Percentiles rank a stretch among this genome's conserved stretches.
Conservation (phyloP, 2,113 vertebrate species). For the Anolis sagrei region DNA sequence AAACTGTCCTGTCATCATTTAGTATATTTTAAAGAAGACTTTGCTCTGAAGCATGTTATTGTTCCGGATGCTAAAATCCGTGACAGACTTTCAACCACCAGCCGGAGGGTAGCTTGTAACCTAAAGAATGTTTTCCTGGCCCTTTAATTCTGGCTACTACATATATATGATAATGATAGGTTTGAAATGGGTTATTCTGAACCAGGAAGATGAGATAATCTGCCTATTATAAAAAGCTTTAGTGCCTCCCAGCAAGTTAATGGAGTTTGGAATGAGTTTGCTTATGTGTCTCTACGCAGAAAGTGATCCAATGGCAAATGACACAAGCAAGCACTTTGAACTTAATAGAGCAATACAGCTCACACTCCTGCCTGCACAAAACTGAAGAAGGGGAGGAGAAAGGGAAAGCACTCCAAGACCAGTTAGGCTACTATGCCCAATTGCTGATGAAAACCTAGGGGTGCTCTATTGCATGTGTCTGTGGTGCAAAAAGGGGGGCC, state of each 20-base stretch:
- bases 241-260: conserved; percentile 13
- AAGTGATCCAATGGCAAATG: conserved; percentile 12
- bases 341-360: conserved; percentile 27
- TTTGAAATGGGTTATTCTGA: neutral
- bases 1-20: neutral
- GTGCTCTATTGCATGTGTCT: neutral
- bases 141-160: conserved; percentile 6
- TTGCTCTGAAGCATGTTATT: neutral
- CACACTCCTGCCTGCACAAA: neutral
- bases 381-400: neutral
- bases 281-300: conserved; percentile 14
- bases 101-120: neutral
- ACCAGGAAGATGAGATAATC: conserved; percentile 28
- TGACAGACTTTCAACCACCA: neutral
- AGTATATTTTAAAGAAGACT: neutral
- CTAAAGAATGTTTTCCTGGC: neutral
- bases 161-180: conserved; percentile 16
- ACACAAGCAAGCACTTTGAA: conserved; percentile 22
- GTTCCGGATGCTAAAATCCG: neutral
- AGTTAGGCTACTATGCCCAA: neutral
- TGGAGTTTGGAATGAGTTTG: conserved; percentile 37
- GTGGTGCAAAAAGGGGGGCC: neutral
- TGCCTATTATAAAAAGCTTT: conserved; percentile 34
- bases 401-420: neutral
- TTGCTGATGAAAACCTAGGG: neutral